These are phyloP conservation scores for Megathymus violae DNA, from an alignment of 1,140 invertebrate genomes.

Conservation along the genomic window DNA sequence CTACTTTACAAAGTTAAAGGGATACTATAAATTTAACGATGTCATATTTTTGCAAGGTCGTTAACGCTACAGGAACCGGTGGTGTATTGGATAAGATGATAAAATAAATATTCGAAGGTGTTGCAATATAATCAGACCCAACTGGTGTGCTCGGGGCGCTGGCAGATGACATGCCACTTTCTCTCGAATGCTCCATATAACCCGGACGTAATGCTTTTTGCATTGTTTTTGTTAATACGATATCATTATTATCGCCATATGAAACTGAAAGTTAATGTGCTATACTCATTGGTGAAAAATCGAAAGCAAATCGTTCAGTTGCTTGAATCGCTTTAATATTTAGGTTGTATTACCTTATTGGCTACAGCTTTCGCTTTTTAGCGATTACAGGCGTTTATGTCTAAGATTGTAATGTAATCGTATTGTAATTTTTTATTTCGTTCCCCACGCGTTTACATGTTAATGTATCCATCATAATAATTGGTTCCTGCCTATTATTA, in stretches of 20 bases:
- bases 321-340: conserved; percentile 39
- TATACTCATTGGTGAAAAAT: conserved; percentile 57
- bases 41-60: conserved; percentile 38
- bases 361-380: conserved; percentile 44
- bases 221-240: conserved; percentile 74
- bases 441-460: conserved; percentile 14
- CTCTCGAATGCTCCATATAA: conserved; percentile 55
- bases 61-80: conserved; percentile 40
- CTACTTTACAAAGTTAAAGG: conserved; percentile 36
- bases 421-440: conserved; percentile 9
- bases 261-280: conserved; percentile 72
- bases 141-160: conserved; percentile 37
- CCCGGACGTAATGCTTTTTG: conserved; percentile 65
- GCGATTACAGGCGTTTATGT: conserved; percentile 28
- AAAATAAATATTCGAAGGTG: conserved; percentile 59
- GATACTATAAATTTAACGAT: conserved; percentile 39
- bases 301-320: conserved; percentile 56
- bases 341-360: conserved; percentile 44
- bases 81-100: conserved; percentile 48
- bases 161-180: conserved; percentile 71
- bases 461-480: too few species aligned
- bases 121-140: conserved; percentile 54
- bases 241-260: conserved; percentile 64
- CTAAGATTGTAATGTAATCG: conserved; percentile 25
- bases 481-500: too few species aligned